phyloP scores from a whole-genome alignment of 2,797 vertebrate species.

The Pygocentrus nattereri region DNA sequence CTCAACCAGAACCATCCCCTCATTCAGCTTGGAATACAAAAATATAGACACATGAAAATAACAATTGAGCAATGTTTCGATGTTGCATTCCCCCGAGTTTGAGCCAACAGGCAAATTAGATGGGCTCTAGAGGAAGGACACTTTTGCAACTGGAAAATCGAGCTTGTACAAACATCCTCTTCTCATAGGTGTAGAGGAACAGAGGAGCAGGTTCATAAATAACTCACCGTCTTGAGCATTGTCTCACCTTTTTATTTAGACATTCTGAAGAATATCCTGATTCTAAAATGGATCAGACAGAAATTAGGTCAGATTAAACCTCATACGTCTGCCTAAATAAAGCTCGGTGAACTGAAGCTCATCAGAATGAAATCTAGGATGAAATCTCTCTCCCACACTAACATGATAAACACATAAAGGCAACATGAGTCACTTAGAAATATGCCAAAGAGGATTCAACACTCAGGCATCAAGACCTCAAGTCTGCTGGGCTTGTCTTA shows the following conservation, averaged over 20 bases:
- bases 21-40: constrained; percentile 10
- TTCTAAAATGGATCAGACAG: constrained; percentile 43
- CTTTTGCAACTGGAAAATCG: neutral
- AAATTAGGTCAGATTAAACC: constrained; percentile 49
- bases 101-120: constrained; percentile 4
- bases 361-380: constrained; percentile 17
- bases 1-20: neutral
- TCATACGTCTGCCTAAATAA: constrained; percentile 34
- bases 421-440: neutral
- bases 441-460: constrained; percentile 1
- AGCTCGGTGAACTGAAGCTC: constrained; percentile 7
- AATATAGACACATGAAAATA: constrained; percentile 11
- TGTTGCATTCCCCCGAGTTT: constrained; percentile 12
- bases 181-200: neutral
- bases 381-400: neutral
- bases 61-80: constrained; percentile 13
- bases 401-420: constrained; percentile 13
- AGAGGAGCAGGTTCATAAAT: constrained; percentile 13
- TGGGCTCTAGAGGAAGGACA: neutral
- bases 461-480: neutral
- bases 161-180: neutral
- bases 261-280: constrained; percentile 27
- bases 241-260: neutral
- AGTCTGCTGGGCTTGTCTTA: neutral
- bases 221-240: constrained; percentile 5